Evolutionary conservation across 2,113 vertebrate genomes (phyloP).

Genomic region (Tympanuchus pallidicinctus): DNA sequence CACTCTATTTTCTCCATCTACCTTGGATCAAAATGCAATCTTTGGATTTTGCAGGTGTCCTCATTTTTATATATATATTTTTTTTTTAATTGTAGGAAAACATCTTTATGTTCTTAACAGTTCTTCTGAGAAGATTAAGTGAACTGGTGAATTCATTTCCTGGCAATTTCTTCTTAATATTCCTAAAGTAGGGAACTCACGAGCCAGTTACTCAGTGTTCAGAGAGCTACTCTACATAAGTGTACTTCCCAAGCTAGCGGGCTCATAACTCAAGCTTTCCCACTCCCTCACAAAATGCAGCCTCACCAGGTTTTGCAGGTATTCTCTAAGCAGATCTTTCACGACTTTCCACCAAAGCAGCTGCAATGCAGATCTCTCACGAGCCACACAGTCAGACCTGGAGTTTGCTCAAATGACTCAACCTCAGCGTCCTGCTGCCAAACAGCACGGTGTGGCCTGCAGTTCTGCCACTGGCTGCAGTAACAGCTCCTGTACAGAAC

Average conservation of each 20-base stretch:
- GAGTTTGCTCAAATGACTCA: not conserved
- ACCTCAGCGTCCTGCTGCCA: rapidly evolving
- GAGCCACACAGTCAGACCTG: not conserved
- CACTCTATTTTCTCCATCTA: not conserved
- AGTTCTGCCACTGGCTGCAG: not conserved
- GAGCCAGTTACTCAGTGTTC: not conserved
- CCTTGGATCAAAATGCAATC: not conserved
- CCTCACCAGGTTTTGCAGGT: not conserved
- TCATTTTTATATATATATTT: not conserved
- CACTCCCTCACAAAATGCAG: constrained; percentile 41
- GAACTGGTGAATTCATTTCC: not conserved
- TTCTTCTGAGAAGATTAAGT: not conserved
- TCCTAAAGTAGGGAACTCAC: not conserved
- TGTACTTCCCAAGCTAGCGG: not conserved
- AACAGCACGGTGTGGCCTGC: rapidly evolving
- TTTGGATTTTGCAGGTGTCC: not conserved
- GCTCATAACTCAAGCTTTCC: not conserved
- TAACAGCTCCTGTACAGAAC: not conserved
- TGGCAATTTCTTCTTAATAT: not conserved
- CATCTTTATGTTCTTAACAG: not conserved
- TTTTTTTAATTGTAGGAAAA: not conserved
- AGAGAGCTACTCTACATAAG: not conserved
- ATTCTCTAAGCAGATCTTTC: not conserved
- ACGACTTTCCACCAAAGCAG: not conserved
- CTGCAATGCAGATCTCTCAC: constrained; percentile 36